phyloP scores from a whole-genome alignment of 2,888 invertebrate genomes.

The Elaeidobius kamerunicus region DNA sequence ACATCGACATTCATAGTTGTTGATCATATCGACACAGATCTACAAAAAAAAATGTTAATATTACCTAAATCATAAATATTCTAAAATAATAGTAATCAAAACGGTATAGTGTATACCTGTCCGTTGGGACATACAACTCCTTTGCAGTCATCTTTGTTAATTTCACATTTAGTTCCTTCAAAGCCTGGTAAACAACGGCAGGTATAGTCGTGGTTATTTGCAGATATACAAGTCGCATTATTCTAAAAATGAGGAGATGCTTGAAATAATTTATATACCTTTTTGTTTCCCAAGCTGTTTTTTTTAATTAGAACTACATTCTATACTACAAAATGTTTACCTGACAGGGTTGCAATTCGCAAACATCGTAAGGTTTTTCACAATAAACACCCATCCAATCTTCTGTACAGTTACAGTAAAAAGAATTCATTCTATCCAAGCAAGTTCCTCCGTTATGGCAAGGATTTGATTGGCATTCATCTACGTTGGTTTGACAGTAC shows the following conservation, averaged over 20 bases:
- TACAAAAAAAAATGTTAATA: conserved; percentile 31
- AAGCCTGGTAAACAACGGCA: conserved; percentile 67
- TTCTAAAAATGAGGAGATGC: conserved; percentile 47
- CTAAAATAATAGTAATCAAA: neutral
- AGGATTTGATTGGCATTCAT: conserved; percentile 52
- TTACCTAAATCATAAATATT: conserved; percentile 1
- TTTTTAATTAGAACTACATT: too few relatives aligned
- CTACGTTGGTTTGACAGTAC: conserved; percentile 54
- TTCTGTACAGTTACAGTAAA: conserved; percentile 57
- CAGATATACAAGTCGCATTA: conserved; percentile 59
- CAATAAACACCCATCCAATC: conserved; percentile 59
- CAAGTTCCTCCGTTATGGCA: conserved; percentile 57
- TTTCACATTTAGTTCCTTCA: conserved; percentile 62
- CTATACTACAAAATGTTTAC: conserved; percentile 6
- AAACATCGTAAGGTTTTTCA: conserved; percentile 56
- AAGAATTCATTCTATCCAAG: conserved; percentile 53
- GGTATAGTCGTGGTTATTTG: conserved; percentile 52
- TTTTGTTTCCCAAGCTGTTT: neutral
- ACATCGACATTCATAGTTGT: conserved; percentile 60
- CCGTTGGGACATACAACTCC: conserved; percentile 49
- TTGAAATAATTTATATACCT: neutral
- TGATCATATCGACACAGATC: conserved; percentile 56
- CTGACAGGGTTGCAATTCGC: conserved; percentile 56
- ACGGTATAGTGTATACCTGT: conserved; percentile 34
- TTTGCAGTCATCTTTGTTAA: conserved; percentile 65